Evolutionary conservation across 2,113 vertebrate species (phyloP), one percentile per base, ranked within the genome.

Genomic region (Sphyrna mokarran): DNA sequence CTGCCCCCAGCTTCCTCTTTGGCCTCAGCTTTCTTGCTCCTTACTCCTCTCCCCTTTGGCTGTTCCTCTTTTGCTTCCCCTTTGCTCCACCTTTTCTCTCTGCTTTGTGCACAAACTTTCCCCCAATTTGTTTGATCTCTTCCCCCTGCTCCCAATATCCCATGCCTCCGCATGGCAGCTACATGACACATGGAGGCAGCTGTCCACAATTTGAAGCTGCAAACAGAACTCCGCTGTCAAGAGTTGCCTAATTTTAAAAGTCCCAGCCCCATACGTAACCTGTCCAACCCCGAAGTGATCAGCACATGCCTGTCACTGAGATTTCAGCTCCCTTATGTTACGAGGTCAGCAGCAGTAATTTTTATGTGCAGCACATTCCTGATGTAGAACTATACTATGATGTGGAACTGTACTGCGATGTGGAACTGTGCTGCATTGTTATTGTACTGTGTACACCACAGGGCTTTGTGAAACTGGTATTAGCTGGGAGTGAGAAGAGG

Each of bases 221-320:
- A 96, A 96, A 96, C 96, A 96, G 48, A 96, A 96, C 86, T 96
- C 96, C 95, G 95, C 96, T 95, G 93, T 96, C 96, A 96, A 95
- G 96, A 96, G 93, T 90, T 66, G 89, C 89, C 33, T 37, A 22
- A 58, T 95, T 7, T 61, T 20, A 96, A 97, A 96, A 96, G 97
- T 96, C 94, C 96, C 97, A 97, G 96, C 97, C 97, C 96, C 96
- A 96, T 96, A 54, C 23, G 22, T 54, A 95, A 90, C 96, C 96
- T 96, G 96, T 95, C 95, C 96, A 86, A 96, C 96, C 96, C 37
- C 96, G 95, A 95, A 96, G 96, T 96, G 95, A 66, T 96, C 96
- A 96, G 96, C 96, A 89, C 96, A 96, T 96, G 97, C 96, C 96
- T 97, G 97, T 97, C 97, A 96, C 96, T 97, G 96, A 86, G 96